A percentile compares a stretch with the other conserved stretches of the same genome.
Conservation (phyloP, 1,140 invertebrate species). For the Drosophila azteca region DNA sequence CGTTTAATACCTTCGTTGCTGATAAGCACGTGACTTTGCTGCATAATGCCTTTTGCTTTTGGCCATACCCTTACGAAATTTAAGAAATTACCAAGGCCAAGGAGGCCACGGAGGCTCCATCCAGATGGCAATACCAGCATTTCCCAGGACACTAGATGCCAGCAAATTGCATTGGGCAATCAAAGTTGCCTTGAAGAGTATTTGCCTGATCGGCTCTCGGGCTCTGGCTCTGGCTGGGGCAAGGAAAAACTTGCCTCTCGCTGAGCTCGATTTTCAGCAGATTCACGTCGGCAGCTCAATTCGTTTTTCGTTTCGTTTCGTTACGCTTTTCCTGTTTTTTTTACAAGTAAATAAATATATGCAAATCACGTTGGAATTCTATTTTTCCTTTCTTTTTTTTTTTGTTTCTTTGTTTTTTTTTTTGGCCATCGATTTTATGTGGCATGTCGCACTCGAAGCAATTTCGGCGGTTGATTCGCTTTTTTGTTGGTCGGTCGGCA, state of each 20-base stretch:
- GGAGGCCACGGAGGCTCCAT: neutral
- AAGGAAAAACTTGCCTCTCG: neutral
- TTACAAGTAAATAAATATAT: slow-evolving; percentile 72
- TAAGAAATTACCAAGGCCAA: neutral
- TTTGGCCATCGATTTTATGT: slow-evolving; percentile 68
- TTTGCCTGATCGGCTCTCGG: slow-evolving; percentile 6
- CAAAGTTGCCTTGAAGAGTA: slow-evolving; percentile 14
- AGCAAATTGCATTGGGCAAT: slow-evolving; percentile 16
- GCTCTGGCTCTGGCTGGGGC: neutral
- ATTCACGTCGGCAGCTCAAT: slow-evolving; percentile 56
- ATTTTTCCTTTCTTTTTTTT: slow-evolving; percentile 32
- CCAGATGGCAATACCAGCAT: neutral
- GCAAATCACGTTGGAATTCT: slow-evolving; percentile 74
- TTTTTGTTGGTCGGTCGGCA: slow-evolving; percentile 43
- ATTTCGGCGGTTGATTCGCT: slow-evolving; percentile 48
- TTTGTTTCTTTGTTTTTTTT: slow-evolving; percentile 9
- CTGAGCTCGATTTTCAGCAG: slow-evolving; percentile 16
- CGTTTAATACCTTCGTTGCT: slow-evolving; percentile 37
- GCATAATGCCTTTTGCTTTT: slow-evolving; percentile 5
- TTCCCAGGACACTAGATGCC: neutral
- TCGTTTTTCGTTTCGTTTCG: slow-evolving; percentile 27
- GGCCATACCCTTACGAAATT: neutral
- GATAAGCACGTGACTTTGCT: slow-evolving; percentile 56
- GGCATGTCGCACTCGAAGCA: slow-evolving; percentile 49
- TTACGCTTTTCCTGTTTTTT: slow-evolving; percentile 23